Percentiles rank a stretch among this genome's conserved stretches.
Evolutionary conservation across 35 echinoderm and acorn worm species (phyloP).

Genomic region (Ophioderma brevispina): DNA sequence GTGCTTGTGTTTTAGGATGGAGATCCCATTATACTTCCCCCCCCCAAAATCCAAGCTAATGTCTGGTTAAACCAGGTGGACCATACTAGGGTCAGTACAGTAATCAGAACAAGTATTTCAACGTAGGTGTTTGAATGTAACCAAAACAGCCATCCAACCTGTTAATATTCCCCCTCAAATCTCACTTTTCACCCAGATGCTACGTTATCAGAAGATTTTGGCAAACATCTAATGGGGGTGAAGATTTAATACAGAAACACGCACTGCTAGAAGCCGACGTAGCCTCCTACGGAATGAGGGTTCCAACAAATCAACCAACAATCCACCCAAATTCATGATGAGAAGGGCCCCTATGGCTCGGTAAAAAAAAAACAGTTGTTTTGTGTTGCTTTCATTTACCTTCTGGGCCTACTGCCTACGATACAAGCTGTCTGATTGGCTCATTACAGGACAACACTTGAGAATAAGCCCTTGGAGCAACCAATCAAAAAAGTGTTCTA

Average conservation of each 20-base stretch:
- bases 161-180: too few relatives aligned
- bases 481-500: too few relatives aligned
- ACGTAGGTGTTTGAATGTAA: too few relatives aligned
- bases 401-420: too few relatives aligned
- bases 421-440: too few relatives aligned
- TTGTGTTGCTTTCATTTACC: too few relatives aligned
- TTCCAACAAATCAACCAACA: slow-evolving; percentile 82
- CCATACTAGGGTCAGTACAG: not conserved
- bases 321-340: slow-evolving; percentile 76
- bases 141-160: too few relatives aligned
- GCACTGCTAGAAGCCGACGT: slow-evolving; percentile 94
- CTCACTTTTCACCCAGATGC: slow-evolving; percentile 23
- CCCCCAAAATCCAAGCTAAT: not conserved
- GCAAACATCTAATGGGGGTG: slow-evolving; percentile 99
- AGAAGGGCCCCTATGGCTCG: slow-evolving; percentile 83
- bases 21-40: not conserved
- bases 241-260: slow-evolving; percentile 96
- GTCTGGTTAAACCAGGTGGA: not conserved
- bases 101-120: not conserved
- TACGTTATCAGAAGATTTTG: slow-evolving; percentile 91
- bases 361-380: too few relatives aligned
- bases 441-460: too few relatives aligned
- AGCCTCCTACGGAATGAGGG: slow-evolving; percentile 82
- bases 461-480: too few relatives aligned
- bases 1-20: not conserved